Evolutionary conservation across 2,113 vertebrate genomes (phyloP).

Genomic region (Corydoras maculifer): DNA sequence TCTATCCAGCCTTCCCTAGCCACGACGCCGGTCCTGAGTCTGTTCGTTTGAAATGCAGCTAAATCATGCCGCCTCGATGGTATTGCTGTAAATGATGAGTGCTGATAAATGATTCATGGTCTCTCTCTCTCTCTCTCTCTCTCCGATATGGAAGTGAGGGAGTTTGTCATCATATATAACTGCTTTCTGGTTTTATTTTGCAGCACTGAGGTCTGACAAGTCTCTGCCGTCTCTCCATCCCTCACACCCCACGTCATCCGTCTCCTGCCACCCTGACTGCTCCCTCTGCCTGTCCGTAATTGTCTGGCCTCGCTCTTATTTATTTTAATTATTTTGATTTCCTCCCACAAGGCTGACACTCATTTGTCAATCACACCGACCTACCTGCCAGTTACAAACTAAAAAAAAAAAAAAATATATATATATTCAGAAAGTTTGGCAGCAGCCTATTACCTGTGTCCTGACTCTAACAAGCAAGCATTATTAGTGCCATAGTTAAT

Average conservation of each 20-base stretch:
- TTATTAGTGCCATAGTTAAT: constrained; percentile 50
- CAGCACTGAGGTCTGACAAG: constrained; percentile 45
- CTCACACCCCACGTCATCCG: not conserved
- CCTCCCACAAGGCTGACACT: constrained; percentile 64
- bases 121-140: not conserved
- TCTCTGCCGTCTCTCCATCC: constrained; percentile 4
- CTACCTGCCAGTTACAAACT: constrained; percentile 64
- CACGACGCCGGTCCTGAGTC: not conserved
- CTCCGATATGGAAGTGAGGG: constrained; percentile 33
- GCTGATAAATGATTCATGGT: constrained; percentile 24
- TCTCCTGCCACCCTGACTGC: not conserved
- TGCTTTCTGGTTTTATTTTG: constrained; percentile 51
- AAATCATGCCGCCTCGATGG: constrained; percentile 13
- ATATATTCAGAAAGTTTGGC: constrained; percentile 55
- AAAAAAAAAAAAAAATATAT: constrained; percentile 30
- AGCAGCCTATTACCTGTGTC: constrained; percentile 59
- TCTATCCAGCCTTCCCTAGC: not conserved
- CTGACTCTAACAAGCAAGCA: constrained; percentile 54
- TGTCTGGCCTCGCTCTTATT: constrained; percentile 60
- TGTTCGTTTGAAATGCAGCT: constrained; percentile 14
- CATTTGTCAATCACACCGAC: constrained; percentile 64
- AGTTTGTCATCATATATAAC: constrained; percentile 53
- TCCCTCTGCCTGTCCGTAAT: constrained; percentile 30
- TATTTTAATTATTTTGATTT: constrained; percentile 73
- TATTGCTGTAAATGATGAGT: constrained; percentile 12